Evolutionary conservation across 2,888 invertebrate genomes (phyloP), one percentile per base, ranked within the genome.

Genomic region (Perithous albicinctus): DNA sequence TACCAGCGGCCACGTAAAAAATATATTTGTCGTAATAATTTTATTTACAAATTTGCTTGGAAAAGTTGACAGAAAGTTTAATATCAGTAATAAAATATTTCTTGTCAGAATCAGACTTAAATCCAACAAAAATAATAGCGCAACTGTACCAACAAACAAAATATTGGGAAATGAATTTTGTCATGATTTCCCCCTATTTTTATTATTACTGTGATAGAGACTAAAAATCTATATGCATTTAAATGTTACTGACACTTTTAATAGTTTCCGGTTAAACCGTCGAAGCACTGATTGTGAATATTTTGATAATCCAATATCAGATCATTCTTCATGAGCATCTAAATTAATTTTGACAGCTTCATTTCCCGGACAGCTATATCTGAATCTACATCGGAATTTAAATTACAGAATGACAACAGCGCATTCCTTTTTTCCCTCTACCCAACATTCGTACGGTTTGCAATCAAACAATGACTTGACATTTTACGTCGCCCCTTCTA

Each of bases 131-230:
- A 8, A 51, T 8, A 51, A 1, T 20, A 23, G 3, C 10, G 10
- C 1, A 5, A 43, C 2, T 43, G 2, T 38, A 10, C 10, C 10
- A 2, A 0, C 43, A 26, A 5, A 12, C 3, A 26, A n/a, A 51
- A 51, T 51, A 54, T 54, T n/a, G 26, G n/a, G 15, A 56, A 56
- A 56, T 7, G 0, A n/a, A 56, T 56, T 56, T 56, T 15, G 32
- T 29, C 15, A 32, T 15, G 6, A 56, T 1, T 29, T 6, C n/a
- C 5, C n/a, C n/a, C 6, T n/a, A 29, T 56, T 32, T 32, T n/a
- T 15, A 7, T 15, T 6, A 6, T 32, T 15, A 32, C 0, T 1
- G 6, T 32, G 1, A 15, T 12, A n/a, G 15, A 7, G 15, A 15
- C n/a, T n/a, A 7, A n/a, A 29, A 15, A 56, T 2, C 32, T n/a